These are phyloP conservation scores for Periophthalmodon schlosseri DNA, from an alignment of 2,113 vertebrate species.

Conservation along the genomic window DNA sequence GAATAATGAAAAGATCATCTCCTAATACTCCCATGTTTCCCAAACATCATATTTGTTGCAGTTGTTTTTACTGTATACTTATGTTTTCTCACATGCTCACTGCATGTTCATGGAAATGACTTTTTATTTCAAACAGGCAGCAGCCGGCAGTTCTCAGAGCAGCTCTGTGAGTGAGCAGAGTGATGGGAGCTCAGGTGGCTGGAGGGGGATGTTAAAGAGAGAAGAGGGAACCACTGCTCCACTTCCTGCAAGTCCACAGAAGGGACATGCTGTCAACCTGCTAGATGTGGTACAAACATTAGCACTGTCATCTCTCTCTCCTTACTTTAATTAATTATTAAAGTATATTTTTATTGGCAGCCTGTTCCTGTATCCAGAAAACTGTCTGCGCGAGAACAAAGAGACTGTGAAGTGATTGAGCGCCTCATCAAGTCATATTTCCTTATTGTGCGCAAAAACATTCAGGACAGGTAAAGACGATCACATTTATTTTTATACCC, in stretches of 20 bases:
- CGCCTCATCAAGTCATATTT: slow-evolving; percentile 98
- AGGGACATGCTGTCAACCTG: slow-evolving; percentile 91
- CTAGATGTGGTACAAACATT: slow-evolving; percentile 88
- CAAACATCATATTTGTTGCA: neutral
- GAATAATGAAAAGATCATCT: too few species aligned
- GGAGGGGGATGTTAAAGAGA: slow-evolving; percentile 95
- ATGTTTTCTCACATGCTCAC: neutral
- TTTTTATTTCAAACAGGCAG: slow-evolving; percentile 35
- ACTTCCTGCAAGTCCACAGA: slow-evolving; percentile 84
- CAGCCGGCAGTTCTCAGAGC: slow-evolving; percentile 67
- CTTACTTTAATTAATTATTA: neutral
- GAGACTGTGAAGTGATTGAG: slow-evolving; percentile 98
- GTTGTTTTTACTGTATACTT: neutral
- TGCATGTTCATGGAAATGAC: neutral
- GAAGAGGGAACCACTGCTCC: slow-evolving; percentile 80
- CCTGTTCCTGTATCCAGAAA: slow-evolving; percentile 96
- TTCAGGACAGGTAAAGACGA: slow-evolving; percentile 91
- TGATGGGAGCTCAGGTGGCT: slow-evolving; percentile 86
- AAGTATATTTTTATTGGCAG: slow-evolving; percentile 63
- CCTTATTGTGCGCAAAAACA: slow-evolving; percentile 98
- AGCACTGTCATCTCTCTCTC: neutral
- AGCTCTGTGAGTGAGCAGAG: slow-evolving; percentile 67
- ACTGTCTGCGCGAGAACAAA: slow-evolving; percentile 93
- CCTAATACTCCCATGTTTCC: neutral
- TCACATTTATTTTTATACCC: neutral